Conservation (phyloP, 2,797 vertebrate genomes). For the Graptemys geographica region DNA sequence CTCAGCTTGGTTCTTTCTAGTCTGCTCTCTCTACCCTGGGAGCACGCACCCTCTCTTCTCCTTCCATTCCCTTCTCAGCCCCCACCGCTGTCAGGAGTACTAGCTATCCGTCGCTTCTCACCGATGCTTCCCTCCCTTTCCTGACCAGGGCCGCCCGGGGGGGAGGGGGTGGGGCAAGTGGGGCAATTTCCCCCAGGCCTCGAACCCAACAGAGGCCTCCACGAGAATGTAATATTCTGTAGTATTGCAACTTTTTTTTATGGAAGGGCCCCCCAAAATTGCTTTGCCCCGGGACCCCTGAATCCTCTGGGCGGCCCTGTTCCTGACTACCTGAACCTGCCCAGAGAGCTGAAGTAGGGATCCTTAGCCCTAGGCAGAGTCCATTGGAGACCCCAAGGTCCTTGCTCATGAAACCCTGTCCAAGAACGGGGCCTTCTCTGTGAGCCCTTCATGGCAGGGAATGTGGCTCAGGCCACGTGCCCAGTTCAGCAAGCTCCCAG, state of each 20-base stretch:
- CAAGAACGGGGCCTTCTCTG: not conserved
- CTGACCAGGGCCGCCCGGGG: not conserved
- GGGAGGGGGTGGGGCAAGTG: too few relatives aligned
- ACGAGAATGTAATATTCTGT: too few relatives aligned
- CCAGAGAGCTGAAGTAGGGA: not conserved
- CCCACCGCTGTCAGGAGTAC: not conserved
- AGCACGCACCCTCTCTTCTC: not conserved
- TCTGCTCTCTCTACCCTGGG: not conserved
- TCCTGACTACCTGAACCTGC: not conserved
- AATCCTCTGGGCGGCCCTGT: too few relatives aligned
- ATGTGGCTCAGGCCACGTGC: not conserved
- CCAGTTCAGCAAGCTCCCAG: not conserved
- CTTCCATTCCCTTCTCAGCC: not conserved
- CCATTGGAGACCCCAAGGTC: not conserved
- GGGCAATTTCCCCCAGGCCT: too few relatives aligned
- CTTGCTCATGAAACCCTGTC: not conserved
- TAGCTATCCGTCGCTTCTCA: not conserved
- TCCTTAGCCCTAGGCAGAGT: not conserved
- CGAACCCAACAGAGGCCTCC: too few relatives aligned
- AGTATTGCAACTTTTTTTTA: too few relatives aligned
- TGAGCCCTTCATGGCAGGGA: not conserved
- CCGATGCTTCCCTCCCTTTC: not conserved
- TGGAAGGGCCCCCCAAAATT: too few relatives aligned
- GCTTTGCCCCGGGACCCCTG: too few relatives aligned
- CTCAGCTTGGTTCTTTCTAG: not conserved